Conservation (phyloP, 2,113 vertebrate species). For the Orientallactaga bullata region DNA sequence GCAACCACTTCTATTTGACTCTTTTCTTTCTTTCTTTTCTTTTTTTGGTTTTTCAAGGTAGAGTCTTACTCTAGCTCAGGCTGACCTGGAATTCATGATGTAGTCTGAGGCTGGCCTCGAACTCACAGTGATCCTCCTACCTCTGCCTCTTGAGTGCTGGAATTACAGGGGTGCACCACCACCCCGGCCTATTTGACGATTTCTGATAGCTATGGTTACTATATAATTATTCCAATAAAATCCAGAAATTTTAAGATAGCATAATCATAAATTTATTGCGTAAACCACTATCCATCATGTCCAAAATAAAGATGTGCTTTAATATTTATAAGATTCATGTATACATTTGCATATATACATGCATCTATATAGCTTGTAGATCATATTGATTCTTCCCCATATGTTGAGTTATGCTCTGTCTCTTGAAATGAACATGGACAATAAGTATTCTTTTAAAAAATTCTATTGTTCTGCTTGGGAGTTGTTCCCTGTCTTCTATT, state of each 20-base stretch:
- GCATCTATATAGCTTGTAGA: neutral
- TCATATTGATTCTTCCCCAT: neutral
- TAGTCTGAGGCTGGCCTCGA: no score
- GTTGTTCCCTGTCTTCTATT: neutral
- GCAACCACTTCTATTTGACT: no score
- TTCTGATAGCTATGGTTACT: neutral
- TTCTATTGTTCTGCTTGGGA: neutral
- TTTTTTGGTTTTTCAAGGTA: no score
- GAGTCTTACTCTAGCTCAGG: no score
- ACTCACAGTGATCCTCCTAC: no score
- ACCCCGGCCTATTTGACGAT: neutral
- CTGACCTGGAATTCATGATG: no score
- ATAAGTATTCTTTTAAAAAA: neutral
- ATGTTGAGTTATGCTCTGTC: neutral
- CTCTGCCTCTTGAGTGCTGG: no score
- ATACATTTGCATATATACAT: neutral
- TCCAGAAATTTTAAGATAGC: neutral
- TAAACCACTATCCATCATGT: neutral
- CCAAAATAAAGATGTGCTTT: neutral
- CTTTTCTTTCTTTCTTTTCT: no score
- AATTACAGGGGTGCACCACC: no score
- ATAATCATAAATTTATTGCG: neutral
- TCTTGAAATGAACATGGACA: neutral
- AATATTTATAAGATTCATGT: neutral
- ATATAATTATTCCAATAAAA: neutral